These are phyloP conservation scores for Salvator merianae DNA, from an alignment of 2,113 vertebrate genomes.

Conservation along the genomic window DNA sequence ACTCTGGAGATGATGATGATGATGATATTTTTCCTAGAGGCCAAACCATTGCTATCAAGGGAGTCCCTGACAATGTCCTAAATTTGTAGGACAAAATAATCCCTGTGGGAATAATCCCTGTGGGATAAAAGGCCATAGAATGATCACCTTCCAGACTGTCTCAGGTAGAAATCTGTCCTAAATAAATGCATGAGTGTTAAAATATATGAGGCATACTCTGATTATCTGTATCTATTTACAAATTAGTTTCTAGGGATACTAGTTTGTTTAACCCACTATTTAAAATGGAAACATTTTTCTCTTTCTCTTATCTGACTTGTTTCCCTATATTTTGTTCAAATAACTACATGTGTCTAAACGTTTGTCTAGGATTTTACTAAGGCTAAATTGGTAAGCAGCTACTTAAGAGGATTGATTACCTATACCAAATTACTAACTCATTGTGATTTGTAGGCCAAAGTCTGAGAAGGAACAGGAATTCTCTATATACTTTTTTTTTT, in stretches of 20 bases:
- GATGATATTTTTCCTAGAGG: too few species aligned
- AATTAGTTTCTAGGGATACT: neutral
- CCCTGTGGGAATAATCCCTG: too few species aligned
- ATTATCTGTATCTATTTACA: too few species aligned
- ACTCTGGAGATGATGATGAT: too few species aligned
- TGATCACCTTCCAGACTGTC: too few species aligned
- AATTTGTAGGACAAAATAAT: too few species aligned
- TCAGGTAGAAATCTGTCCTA: too few species aligned
- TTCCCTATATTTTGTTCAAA: constrained; percentile 74
- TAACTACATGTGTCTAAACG: constrained; percentile 77
- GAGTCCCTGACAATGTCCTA: too few species aligned
- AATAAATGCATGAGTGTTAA: too few species aligned
- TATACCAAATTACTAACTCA: constrained; percentile 75
- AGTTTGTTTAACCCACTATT: neutral
- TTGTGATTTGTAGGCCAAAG: constrained; percentile 68
- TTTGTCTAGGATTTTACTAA: constrained; percentile 73
- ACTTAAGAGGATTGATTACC: constrained; percentile 84
- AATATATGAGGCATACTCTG: too few species aligned
- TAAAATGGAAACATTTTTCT: constrained; percentile 68
- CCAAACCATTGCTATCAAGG: too few species aligned
- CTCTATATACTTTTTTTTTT: constrained; percentile 65
- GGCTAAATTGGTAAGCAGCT: constrained; percentile 73
- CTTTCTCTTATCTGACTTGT: constrained; percentile 64
- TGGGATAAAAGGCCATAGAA: too few species aligned
- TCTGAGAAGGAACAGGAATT: constrained; percentile 68